phyloP scores from a whole-genome alignment of 2,888 invertebrate genomes.

The Tinea pellionella region DNA sequence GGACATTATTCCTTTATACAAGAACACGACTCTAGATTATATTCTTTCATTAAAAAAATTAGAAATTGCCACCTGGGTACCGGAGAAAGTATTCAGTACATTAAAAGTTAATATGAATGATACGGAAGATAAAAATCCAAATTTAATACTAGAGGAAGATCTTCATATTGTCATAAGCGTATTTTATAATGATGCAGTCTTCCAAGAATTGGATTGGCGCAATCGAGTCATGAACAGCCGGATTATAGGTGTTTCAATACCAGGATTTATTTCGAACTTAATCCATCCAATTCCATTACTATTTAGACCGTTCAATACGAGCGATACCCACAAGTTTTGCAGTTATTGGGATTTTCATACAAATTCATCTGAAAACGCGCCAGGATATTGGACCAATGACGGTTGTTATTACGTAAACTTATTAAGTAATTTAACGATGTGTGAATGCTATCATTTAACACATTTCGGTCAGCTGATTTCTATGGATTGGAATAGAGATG shows the following conservation, averaged over 20 bases:
- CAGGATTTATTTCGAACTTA: conserved; percentile 66
- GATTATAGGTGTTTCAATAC: conserved; percentile 71
- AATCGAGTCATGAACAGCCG: conserved; percentile 47
- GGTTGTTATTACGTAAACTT: conserved; percentile 55
- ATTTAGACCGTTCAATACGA: conserved; percentile 37
- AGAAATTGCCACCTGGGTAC: conserved; percentile 66
- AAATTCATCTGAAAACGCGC: conserved; percentile 23
- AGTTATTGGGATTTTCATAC: conserved; percentile 69
- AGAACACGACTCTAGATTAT: conserved; percentile 54
- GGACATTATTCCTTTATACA: conserved; percentile 43
- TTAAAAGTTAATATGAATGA: conserved; percentile 34
- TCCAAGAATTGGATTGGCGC: conserved; percentile 49
- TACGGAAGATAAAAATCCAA: conserved; percentile 17
- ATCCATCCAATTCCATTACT: conserved; percentile 65
- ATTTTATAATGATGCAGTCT: conserved; percentile 64
- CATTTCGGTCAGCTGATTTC: conserved; percentile 68
- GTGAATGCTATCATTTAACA: conserved; percentile 70
- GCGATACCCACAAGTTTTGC: conserved; percentile 39
- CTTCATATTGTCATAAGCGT: conserved; percentile 61
- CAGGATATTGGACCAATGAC: conserved; percentile 65
- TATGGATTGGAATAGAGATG: conserved; percentile 19
- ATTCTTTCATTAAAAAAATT: conserved; percentile 54
- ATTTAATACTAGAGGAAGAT: conserved; percentile 20
- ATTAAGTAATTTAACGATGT: conserved; percentile 36
- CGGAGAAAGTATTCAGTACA: conserved; percentile 42